Conservation (phyloP, 2,888 invertebrate species). For the Luperina nickerlii region DNA sequence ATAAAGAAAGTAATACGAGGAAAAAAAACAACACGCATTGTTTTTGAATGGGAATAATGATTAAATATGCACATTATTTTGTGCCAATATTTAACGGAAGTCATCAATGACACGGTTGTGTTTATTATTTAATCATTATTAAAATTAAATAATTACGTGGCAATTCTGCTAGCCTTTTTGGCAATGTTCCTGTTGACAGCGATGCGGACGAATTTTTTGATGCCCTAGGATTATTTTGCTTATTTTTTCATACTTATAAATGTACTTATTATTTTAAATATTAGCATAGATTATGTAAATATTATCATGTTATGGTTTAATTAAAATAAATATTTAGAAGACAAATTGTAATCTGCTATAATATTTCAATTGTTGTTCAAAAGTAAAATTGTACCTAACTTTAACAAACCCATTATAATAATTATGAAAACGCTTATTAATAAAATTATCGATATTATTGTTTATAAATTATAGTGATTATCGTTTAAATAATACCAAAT, state of each 20-base stretch:
- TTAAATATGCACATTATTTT: neutral
- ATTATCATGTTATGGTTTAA: too few relatives aligned
- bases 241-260: too few relatives aligned
- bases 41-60: neutral
- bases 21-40: neutral
- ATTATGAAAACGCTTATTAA: neutral
- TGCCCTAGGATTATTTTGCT: too few relatives aligned
- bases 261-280: too few relatives aligned
- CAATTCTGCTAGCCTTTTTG: too few relatives aligned
- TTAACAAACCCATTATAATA: neutral
- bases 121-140: neutral
- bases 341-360: neutral
- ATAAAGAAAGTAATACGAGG: neutral
- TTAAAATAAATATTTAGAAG: too few relatives aligned
- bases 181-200: too few relatives aligned
- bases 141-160: neutral
- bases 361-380: neutral
- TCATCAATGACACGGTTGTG: neutral
- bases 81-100: neutral
- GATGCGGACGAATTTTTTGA: too few relatives aligned
- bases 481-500: neutral
- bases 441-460: neutral
- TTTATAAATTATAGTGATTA: neutral
- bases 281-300: too few relatives aligned
- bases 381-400: neutral